Conservation (phyloP, 2,888 invertebrate species). For the Dolomedes plantarius region DNA sequence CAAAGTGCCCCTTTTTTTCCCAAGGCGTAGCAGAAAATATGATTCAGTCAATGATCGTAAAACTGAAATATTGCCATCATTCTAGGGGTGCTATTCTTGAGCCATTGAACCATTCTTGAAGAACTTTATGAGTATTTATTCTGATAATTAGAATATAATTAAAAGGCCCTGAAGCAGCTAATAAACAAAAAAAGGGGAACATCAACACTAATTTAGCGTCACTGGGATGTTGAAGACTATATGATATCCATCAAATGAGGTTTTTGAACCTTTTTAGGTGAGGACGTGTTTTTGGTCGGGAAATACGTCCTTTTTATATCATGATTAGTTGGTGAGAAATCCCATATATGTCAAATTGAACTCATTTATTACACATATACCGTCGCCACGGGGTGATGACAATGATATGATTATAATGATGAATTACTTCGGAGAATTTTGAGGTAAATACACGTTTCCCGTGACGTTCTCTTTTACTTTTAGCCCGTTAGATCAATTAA, state of each 20-base stretch:
- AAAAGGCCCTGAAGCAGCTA: neutral
- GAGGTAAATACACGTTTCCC: too few species aligned
- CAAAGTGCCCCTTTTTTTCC: neutral
- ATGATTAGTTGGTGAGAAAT: too few species aligned
- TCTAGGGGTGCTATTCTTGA: neutral
- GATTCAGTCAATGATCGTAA: neutral
- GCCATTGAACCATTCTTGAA: neutral
- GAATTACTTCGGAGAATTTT: too few species aligned
- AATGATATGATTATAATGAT: too few species aligned
- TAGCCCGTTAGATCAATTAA: too few species aligned
- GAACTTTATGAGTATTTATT: neutral
- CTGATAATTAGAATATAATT: neutral
- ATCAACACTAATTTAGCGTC: neutral
- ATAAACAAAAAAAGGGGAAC: neutral
- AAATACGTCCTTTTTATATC: too few species aligned
- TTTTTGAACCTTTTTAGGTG: too few species aligned
- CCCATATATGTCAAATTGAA: too few species aligned
- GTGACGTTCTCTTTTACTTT: too few species aligned
- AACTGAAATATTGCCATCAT: neutral
- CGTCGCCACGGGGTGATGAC: too few species aligned
- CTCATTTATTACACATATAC: too few species aligned
- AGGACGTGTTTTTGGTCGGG: too few species aligned
- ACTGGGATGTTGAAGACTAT: neutral
- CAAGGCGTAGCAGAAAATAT: neutral
- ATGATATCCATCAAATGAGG: neutral